Evolutionary conservation across 2,888 invertebrate species (phyloP).

Genomic region (Microctonus aethiopoides): DNA sequence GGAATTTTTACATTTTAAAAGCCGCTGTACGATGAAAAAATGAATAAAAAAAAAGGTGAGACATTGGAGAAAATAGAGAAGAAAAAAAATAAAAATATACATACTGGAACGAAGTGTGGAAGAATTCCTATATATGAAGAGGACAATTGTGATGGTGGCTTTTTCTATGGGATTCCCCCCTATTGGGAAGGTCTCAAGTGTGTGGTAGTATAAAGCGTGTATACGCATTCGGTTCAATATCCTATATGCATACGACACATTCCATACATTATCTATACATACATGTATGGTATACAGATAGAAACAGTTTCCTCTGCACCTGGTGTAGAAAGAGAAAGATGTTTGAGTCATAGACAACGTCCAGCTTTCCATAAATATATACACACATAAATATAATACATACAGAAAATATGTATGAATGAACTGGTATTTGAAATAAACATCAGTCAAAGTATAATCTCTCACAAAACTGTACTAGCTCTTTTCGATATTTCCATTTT

Average conservation of each 20-base stretch:
- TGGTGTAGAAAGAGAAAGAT: neutral
- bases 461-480: no score
- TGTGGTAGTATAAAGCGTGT: constrained; percentile 35
- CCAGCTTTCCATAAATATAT: no score
- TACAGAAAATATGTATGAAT: neutral
- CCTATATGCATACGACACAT: constrained; percentile 4
- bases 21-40: neutral
- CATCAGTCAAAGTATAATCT: no score
- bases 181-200: constrained; percentile 37
- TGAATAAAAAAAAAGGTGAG: neutral
- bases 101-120: neutral
- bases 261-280: neutral
- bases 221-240: constrained; percentile 25
- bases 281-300: neutral
- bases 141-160: constrained; percentile 15
- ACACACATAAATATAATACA: neutral
- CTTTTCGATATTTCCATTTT: no score
- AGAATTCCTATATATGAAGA: neutral
- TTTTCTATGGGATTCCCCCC: constrained; percentile 35
- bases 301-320: constrained; percentile 12
- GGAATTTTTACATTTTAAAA: constrained; percentile 33
- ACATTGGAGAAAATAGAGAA: neutral
- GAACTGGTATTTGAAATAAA: no score
- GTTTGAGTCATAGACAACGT: neutral
- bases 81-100: neutral